Evolutionary conservation across 2,888 invertebrate species (phyloP).

Genomic region (Amphipoea oculea): DNA sequence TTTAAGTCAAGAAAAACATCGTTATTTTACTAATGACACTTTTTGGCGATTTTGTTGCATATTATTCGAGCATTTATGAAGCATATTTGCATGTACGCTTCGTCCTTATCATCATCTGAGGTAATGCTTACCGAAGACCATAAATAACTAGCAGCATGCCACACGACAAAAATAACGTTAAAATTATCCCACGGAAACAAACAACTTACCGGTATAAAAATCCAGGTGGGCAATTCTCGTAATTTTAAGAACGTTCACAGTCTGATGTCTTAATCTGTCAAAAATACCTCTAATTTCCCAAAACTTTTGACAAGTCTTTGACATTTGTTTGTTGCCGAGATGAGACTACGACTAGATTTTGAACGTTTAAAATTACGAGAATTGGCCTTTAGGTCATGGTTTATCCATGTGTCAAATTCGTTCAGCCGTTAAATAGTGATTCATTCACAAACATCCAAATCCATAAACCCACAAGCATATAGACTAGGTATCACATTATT

Average conservation of each 20-base stretch:
- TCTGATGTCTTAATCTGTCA: no score
- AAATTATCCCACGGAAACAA: no score
- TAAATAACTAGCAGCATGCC: background rate
- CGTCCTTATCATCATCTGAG: background rate
- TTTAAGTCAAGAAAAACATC: background rate
- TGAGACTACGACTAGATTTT: background rate
- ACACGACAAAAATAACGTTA: background rate
- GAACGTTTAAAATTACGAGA: background rate
- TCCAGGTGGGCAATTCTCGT: background rate
- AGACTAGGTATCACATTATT: background rate
- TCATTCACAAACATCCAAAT: background rate
- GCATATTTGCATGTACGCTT: no score
- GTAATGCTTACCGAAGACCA: background rate
- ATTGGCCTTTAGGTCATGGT: no score
- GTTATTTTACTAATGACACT: no score
- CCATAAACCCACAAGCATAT: background rate
- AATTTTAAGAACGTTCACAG: no score
- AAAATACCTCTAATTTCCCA: no score
- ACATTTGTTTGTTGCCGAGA: no score
- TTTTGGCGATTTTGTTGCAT: no score
- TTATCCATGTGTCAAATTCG: background rate
- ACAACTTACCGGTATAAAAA: background rate
- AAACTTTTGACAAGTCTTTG: no score
- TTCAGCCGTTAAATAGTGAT: no score
- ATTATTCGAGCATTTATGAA: no score